These are phyloP conservation scores for Physella acuta DNA, from an alignment of 1,140 invertebrate genomes.

Conservation along the genomic window DNA sequence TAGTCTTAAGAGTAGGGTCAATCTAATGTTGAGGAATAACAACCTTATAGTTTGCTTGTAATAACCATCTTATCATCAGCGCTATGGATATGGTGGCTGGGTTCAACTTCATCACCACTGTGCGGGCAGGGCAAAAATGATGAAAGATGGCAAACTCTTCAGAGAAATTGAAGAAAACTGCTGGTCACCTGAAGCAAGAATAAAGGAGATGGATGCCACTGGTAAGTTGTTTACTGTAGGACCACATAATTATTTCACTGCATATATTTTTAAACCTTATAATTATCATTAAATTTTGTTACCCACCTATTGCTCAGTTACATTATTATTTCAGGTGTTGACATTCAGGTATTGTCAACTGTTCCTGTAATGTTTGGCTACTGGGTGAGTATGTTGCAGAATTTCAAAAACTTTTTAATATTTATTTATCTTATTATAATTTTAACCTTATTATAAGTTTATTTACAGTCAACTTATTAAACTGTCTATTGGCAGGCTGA, in stretches of 20 bases:
- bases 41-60: not conserved
- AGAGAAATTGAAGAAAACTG: slow-evolving; percentile 65
- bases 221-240: slow-evolving; percentile 41
- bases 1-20: not conserved
- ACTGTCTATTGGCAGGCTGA: slow-evolving; percentile 62
- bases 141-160: slow-evolving; percentile 66
- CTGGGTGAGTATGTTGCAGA: slow-evolving; percentile 60
- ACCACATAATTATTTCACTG: not conserved
- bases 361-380: slow-evolving; percentile 72
- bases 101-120: slow-evolving; percentile 62
- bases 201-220: slow-evolving; percentile 60
- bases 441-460: too few species aligned
- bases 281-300: too few species aligned
- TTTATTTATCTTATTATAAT: too few species aligned
- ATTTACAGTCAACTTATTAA: too few species aligned
- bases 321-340: too few species aligned
- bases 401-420: too few species aligned
- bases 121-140: slow-evolving; percentile 62
- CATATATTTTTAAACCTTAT: too few species aligned
- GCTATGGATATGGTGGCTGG: slow-evolving; percentile 68
- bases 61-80: slow-evolving; percentile 46
- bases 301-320: too few species aligned
- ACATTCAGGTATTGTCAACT: slow-evolving; percentile 68
- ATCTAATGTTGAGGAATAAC: not conserved
- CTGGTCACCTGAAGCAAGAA: slow-evolving; percentile 60